Conservation (phyloP, 2,888 invertebrate species). For the Podotricha telesiphe region DNA sequence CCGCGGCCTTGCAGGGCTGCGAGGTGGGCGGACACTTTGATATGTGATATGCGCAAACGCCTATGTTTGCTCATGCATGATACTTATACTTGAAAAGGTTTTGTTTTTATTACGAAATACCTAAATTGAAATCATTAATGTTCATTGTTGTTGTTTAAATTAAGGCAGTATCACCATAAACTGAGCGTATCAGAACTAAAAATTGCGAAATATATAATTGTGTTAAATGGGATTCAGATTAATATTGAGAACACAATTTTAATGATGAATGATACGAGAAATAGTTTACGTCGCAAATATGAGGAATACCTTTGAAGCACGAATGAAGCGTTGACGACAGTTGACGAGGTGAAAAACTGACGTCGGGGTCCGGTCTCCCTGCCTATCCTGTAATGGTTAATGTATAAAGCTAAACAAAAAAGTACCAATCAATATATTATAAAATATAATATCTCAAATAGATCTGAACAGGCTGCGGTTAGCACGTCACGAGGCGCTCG, state of each 20-base stretch:
- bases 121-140: background rate
- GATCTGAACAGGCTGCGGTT: constrained; percentile 27
- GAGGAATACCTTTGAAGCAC: no score
- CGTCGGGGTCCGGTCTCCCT: background rate
- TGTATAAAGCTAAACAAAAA: background rate
- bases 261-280: no score
- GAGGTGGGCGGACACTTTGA: constrained; percentile 48
- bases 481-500: constrained; percentile 32
- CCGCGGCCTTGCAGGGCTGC: constrained; percentile 62
- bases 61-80: constrained; percentile 38
- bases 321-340: no score
- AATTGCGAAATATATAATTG: background rate
- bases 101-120: constrained; percentile 25
- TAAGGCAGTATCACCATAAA: background rate
- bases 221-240: background rate
- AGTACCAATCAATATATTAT: constrained; percentile 1
- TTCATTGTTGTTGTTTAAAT: background rate
- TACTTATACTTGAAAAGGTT: constrained; percentile 23
- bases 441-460: constrained; percentile 22
- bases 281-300: no score
- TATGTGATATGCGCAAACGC: constrained; percentile 42
- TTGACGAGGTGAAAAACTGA: no score
- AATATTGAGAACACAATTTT: background rate
- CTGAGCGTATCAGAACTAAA: background rate
- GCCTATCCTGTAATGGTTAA: background rate